Base-by-base conservation (phyloP, 2,797 vertebrate genomes). In the Podargus strigoides region DNA sequence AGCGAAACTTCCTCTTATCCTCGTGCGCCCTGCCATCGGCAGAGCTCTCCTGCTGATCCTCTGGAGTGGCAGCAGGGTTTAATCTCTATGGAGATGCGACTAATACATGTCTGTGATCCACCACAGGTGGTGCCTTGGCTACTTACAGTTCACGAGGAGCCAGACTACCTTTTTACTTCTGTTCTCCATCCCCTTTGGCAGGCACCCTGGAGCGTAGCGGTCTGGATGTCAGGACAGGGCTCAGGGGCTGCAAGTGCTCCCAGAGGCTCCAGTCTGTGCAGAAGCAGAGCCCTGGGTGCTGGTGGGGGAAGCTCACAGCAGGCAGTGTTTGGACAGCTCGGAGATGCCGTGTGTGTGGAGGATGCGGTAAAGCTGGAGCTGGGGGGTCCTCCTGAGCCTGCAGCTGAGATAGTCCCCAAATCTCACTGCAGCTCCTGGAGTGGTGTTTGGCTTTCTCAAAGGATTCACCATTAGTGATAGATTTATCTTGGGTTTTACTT, bases 31-130 rank as follows among this genome's bases (percentile, higher is more conserved):
- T 15, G 27, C 62, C 5, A 0, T 0, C 7, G 8, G 89, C 93
- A 87, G 70, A 94, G 94, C 82, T 27, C 39, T 87, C 27, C 81
- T 0, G 19, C 74, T 81, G 87, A 60, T 76, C 81, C 87, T 37
- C 63, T 3, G n/a, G 41, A 37, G 77, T 37, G 70, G 37, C 77
- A 78, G 52, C 4, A 0, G 53, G 87, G 42, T 47, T 95, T 36
- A 70, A 82, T 79, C 92, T 87, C 70, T 81, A 28, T 50, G 87
- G 81, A 82, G 67, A 86, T 64, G 69, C 60, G 16, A 22, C 28
- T 52, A 49, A 87, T 16, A 32, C 39, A 62, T 39, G 19, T 1
- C 60, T 3, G 0, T 32, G 59, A 83, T 4, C 63, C 3, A 0
- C 50, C 1, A 7, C 89, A 79, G 87, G 39, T 32, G 70, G n/a